A percentile compares a stretch with the other conserved stretches of the same genome.
Evolutionary conservation across 2,113 vertebrate genomes (phyloP).

Genomic region (Rhabdomys dilectus): DNA sequence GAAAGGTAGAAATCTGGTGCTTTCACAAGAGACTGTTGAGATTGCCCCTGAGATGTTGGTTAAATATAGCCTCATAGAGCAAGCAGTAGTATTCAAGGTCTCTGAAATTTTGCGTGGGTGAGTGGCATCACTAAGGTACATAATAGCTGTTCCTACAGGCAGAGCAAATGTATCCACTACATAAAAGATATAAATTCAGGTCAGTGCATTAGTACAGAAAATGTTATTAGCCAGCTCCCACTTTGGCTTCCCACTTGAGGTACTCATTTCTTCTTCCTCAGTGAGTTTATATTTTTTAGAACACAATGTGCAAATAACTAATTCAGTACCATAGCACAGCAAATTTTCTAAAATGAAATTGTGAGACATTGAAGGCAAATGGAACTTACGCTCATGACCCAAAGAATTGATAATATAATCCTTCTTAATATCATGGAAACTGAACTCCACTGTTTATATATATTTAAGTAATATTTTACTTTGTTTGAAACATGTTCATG

Average conservation of each 20-base stretch:
- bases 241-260: not conserved
- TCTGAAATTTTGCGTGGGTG: conserved; percentile 61
- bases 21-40: not conserved
- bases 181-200: conserved; percentile 70
- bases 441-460: not conserved
- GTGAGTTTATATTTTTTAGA: conserved; percentile 48
- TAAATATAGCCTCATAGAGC: conserved; percentile 62
- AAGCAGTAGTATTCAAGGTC: conserved; percentile 19
- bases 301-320: conserved; percentile 36
- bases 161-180: conserved; percentile 61
- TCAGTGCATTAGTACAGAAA: conserved; percentile 71
- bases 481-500: not conserved
- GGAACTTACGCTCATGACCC: not conserved
- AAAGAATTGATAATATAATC: not conserved
- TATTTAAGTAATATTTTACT: not conserved
- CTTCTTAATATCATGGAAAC: not conserved
- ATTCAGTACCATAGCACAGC: not conserved
- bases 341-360: not conserved
- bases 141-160: conserved; percentile 43
- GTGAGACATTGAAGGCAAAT: not conserved
- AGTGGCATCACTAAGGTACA: conserved; percentile 15
- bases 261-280: conserved; percentile 37
- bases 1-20: not conserved
- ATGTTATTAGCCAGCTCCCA: conserved; percentile 48
- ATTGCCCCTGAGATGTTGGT: conserved; percentile 41